A percentile compares a stretch with the other conserved stretches of the same genome.
These are phyloP conservation scores for Ceratina calcarata DNA, from an alignment of 1,140 invertebrate species.

Conservation along the genomic window DNA sequence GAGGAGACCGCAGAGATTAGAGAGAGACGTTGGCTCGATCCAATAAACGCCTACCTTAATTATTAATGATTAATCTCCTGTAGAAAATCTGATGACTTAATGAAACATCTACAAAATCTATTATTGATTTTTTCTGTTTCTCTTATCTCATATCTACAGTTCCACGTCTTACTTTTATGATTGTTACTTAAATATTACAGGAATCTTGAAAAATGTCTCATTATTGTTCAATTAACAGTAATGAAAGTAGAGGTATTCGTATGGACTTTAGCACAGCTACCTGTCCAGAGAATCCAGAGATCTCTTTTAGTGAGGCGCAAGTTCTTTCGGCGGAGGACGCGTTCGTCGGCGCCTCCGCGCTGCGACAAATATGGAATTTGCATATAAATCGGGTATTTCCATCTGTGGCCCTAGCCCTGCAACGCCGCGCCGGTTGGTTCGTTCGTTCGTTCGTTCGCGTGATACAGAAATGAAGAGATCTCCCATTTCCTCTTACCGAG, in stretches of 20 bases:
- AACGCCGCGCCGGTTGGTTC: conserved; percentile 56
- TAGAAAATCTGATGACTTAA: too few relatives aligned
- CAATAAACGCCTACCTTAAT: too few relatives aligned
- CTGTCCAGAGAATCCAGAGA: neutral
- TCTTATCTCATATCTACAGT: too few relatives aligned
- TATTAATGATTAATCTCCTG: too few relatives aligned
- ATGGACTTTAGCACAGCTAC: neutral
- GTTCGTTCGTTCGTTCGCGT: conserved; percentile 70
- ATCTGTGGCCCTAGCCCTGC: conserved; percentile 80
- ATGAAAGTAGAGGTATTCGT: neutral
- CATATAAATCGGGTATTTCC: conserved; percentile 87
- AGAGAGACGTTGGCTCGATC: neutral
- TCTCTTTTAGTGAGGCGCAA: conserved; percentile 11
- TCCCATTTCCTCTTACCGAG: conserved; percentile 70
- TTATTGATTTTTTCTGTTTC: too few relatives aligned
- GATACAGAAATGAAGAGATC: conserved; percentile 80
- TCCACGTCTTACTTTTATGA: too few relatives aligned
- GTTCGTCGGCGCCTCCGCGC: conserved; percentile 57
- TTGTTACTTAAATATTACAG: too few relatives aligned
- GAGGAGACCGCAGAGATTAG: conserved; percentile 62
- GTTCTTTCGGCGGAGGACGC: conserved; percentile 57
- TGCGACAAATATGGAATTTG: conserved; percentile 87
- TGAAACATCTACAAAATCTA: too few relatives aligned
- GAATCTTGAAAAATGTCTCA: too few relatives aligned
- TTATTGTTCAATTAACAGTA: neutral